phyloP scores from a whole-genome alignment of 2,888 invertebrate genomes.

The Monoplex corrugatus region DNA sequence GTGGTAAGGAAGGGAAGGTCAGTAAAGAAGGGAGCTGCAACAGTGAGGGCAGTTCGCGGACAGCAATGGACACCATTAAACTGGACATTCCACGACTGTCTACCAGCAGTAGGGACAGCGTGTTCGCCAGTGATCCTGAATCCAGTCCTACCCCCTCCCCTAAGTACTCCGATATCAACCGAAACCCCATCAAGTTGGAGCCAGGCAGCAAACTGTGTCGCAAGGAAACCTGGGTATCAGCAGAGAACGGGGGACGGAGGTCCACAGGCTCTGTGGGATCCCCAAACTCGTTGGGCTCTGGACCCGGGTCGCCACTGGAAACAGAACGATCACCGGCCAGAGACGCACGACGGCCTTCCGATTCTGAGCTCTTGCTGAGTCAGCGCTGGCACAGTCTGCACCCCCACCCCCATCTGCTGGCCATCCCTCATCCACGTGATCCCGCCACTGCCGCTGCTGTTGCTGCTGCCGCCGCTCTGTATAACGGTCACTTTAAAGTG shows the following conservation, averaged over 20 bases:
- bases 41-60: neutral
- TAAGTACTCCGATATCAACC: conserved; percentile 59
- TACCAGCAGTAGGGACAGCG: conserved; percentile 50
- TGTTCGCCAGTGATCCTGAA: conserved; percentile 49
- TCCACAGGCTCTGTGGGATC: conserved; percentile 49
- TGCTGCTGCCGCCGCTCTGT: conserved; percentile 49
- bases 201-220: conserved; percentile 46
- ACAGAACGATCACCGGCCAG: conserved; percentile 50
- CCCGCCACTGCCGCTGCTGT: conserved; percentile 51
- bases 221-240: conserved; percentile 17
- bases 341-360: conserved; percentile 52
- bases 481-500: conserved; percentile 56
- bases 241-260: conserved; percentile 41
- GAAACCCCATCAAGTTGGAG: conserved; percentile 58
- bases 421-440: conserved; percentile 51
- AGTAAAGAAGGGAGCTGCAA: conserved; percentile 34
- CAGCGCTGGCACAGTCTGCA: conserved; percentile 55
- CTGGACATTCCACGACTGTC: conserved; percentile 48
- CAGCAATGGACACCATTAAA: neutral
- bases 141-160: conserved; percentile 54
- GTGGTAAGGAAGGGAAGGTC: conserved; percentile 29
- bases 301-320: conserved; percentile 46
- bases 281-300: conserved; percentile 44
- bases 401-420: conserved; percentile 50
- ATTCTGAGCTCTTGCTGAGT: conserved; percentile 53